These are phyloP conservation scores for Circaetus cinerascens DNA, from an alignment of 2,113 vertebrate species.

Conservation along the genomic window DNA sequence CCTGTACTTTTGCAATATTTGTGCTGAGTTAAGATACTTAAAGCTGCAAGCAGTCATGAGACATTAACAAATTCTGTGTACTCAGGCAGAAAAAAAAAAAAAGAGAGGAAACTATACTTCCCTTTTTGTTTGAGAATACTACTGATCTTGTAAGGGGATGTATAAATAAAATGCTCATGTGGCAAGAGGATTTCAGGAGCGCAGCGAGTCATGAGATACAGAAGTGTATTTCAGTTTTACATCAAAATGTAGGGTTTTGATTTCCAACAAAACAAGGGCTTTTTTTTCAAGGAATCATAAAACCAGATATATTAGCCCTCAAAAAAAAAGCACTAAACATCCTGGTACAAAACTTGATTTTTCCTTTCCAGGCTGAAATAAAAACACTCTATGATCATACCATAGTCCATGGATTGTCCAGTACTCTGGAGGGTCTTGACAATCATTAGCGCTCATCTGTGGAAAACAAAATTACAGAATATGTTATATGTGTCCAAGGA, in stretches of 20 bases:
- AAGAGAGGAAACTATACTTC: background rate
- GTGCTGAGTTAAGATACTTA: background rate
- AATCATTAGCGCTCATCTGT: constrained; percentile 63
- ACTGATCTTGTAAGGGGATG: background rate
- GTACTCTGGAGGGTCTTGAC: constrained; percentile 67
- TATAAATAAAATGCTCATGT: background rate
- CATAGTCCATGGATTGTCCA: constrained; percentile 82
- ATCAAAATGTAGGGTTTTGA: background rate
- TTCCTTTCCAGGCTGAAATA: background rate
- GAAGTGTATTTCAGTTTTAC: background rate
- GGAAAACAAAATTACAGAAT: background rate
- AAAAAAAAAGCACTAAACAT: background rate
- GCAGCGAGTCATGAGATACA: background rate
- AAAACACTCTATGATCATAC: constrained; percentile 12
- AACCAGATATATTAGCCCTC: background rate
- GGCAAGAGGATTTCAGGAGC: background rate
- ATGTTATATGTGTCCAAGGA: background rate
- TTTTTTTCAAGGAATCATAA: background rate
- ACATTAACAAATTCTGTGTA: background rate
- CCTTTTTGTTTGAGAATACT: background rate
- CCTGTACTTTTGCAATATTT: background rate
- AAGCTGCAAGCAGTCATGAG: background rate
- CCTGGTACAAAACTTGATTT: background rate
- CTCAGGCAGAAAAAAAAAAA: background rate
- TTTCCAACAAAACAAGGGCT: background rate